Evolutionary conservation across 2,797 vertebrate species (phyloP).

Genomic region (Schizopygopsis pylzovi): DNA sequence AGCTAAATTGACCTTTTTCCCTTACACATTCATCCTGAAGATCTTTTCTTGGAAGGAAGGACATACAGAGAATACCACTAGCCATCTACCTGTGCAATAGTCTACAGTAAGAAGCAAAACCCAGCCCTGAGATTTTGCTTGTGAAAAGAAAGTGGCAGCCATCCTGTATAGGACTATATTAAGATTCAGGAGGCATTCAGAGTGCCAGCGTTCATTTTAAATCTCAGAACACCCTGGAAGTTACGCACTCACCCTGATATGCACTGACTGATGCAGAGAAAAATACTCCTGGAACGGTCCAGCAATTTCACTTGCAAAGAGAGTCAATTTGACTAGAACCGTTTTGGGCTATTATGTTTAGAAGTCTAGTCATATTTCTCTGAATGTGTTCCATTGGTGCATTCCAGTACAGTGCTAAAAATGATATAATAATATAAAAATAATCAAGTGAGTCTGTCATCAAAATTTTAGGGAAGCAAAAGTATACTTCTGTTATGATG

Average conservation of each 20-base stretch:
- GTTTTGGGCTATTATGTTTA: not conserved
- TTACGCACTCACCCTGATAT: conserved; percentile 2
- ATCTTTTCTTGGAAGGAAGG: not conserved
- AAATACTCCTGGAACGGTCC: conserved; percentile 6
- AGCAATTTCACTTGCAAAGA: not conserved
- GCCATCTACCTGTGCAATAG: not conserved
- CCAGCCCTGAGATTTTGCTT: not conserved
- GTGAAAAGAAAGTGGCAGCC: conserved; percentile 25
- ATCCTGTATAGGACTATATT: conserved; percentile 4
- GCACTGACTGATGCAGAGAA: conserved; percentile 1
- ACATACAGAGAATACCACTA: conserved; percentile 10
- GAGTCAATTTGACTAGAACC: not conserved
- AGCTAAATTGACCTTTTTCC: too few species aligned
- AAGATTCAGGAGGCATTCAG: conserved; percentile 29
- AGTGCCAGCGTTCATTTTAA: conserved; percentile 29
- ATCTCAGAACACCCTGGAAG: conserved; percentile 8
- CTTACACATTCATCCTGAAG: not conserved
- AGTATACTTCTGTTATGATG: too few species aligned
- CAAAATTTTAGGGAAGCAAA: not conserved
- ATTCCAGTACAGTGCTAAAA: conserved; percentile 3
- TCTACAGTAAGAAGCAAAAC: conserved; percentile 11
- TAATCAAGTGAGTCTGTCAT: not conserved
- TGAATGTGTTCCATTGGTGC: too few species aligned
- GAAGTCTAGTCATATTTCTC: conserved; percentile 12
- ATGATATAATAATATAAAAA: not conserved